Conservation (phyloP, 2,113 vertebrate genomes). For the Rhineura floridana region DNA sequence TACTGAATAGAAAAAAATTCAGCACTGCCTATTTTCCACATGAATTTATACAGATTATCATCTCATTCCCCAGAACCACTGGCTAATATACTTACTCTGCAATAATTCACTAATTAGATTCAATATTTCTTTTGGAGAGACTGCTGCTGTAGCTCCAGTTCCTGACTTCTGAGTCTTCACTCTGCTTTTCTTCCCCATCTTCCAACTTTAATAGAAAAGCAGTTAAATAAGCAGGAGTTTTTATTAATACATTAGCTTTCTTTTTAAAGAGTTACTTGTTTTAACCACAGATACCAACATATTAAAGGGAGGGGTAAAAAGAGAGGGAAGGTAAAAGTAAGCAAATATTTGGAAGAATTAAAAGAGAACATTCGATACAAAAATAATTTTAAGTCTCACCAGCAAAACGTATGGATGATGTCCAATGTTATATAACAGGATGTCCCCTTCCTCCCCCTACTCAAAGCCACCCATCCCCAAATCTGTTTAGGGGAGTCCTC, state of each 20-base stretch:
- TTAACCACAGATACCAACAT: neutral
- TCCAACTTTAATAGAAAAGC: slow-evolving; percentile 63
- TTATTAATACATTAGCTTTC: neutral
- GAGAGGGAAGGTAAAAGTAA: neutral
- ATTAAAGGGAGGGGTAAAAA: slow-evolving; percentile 4
- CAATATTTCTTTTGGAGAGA: slow-evolving; percentile 94
- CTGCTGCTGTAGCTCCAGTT: slow-evolving; percentile 83
- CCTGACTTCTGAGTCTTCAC: slow-evolving; percentile 97
- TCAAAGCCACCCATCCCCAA: too few relatives aligned
- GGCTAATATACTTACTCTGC: slow-evolving; percentile 85
- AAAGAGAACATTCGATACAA: neutral
- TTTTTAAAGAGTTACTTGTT: slow-evolving; percentile 14
- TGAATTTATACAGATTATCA: slow-evolving; percentile 4
- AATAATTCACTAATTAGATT: slow-evolving; percentile 91
- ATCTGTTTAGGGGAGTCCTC: neutral
- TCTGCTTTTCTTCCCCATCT: slow-evolving; percentile 98
- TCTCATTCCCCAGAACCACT: neutral
- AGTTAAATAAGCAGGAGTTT: neutral
- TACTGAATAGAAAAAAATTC: slow-evolving; percentile 11
- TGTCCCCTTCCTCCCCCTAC: too few relatives aligned
- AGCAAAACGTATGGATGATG: too few relatives aligned
- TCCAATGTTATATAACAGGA: too few relatives aligned
- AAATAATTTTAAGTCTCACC: neutral
- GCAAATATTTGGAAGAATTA: neutral
- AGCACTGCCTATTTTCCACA: neutral